These are phyloP conservation scores for Chlorops oryzae DNA, from an alignment of 1,140 invertebrate genomes.

Conservation along the genomic window DNA sequence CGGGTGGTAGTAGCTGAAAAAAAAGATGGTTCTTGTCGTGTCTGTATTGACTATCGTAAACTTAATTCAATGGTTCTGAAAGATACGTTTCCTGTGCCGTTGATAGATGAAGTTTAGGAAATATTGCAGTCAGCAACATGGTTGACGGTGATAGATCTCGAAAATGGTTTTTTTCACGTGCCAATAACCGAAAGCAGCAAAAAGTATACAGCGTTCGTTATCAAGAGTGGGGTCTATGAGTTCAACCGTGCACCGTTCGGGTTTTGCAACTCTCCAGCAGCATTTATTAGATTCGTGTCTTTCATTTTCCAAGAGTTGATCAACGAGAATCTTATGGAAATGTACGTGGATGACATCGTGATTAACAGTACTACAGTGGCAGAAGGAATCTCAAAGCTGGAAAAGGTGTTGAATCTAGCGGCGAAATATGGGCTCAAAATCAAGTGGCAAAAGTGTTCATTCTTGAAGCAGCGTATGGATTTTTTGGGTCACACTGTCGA, in stretches of 20 bases:
- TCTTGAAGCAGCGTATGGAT: too few relatives aligned
- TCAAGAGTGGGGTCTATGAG: conserved; percentile 45
- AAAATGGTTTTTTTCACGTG: conserved; percentile 1
- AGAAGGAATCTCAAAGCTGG: not conserved
- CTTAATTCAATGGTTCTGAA: conserved; percentile 39
- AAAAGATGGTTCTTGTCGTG: conserved; percentile 27
- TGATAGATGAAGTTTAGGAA: conserved; percentile 35
- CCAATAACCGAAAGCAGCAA: too few relatives aligned
- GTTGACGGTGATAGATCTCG: conserved; percentile 23
- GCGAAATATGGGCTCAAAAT: conserved; percentile 1
- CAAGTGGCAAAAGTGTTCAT: too few relatives aligned
- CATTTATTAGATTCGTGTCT: not conserved
- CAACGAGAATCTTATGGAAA: not conserved
- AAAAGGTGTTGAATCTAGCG: not conserved
- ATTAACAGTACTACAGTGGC: not conserved
- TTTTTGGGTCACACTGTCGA: too few relatives aligned
- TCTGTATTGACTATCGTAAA: conserved; percentile 31
- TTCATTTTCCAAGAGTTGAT: not conserved
- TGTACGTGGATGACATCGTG: not conserved
- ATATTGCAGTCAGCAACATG: conserved; percentile 31
- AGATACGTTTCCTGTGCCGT: conserved; percentile 39
- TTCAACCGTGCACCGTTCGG: conserved; percentile 46
- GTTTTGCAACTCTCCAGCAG: conserved; percentile 1
- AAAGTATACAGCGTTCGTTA: conserved; percentile 44
- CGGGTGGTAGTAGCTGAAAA: not conserved